Evolutionary conservation across 2,797 vertebrate genomes (phyloP).

Genomic region (Eurystomus glaucurus): DNA sequence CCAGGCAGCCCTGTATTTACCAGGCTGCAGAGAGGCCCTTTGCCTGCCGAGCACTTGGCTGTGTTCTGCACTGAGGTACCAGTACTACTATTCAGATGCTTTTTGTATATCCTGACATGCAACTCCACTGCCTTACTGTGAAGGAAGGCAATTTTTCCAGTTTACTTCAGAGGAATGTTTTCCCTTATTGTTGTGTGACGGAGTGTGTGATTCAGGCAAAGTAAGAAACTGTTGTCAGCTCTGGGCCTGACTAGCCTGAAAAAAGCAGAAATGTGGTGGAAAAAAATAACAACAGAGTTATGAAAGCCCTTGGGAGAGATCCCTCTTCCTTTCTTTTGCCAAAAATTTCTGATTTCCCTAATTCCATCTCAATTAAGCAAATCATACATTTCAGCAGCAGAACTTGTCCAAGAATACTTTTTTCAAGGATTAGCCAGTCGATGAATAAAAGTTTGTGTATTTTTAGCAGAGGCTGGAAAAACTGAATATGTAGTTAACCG

Average conservation of each 20-base stretch:
- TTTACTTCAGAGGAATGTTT: constrained; percentile 6
- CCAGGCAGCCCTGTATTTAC: neutral
- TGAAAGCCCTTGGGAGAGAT: neutral
- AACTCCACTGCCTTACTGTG: neutral
- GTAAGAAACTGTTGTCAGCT: constrained; percentile 4
- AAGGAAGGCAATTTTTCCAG: neutral
- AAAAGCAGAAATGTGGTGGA: constrained; percentile 8
- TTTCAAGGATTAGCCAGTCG: neutral
- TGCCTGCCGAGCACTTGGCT: neutral
- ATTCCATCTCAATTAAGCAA: constrained; percentile 7
- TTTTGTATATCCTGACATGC: neutral
- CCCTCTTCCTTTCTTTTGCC: neutral
- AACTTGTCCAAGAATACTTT: neutral
- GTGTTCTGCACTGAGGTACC: neutral
- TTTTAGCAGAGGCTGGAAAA: constrained; percentile 24
- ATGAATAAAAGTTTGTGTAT: neutral
- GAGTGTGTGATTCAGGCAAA: neutral
- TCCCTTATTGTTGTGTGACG: neutral
- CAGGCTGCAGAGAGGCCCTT: neutral
- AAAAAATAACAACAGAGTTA: constrained; percentile 31
- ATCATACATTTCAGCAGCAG: neutral
- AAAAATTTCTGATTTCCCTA: neutral
- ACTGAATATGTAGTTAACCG: neutral
- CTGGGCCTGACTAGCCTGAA: neutral
- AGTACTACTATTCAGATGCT: neutral